A percentile compares a stretch with the other conserved stretches of the same genome.
Evolutionary conservation across 2,113 vertebrate genomes (phyloP).

Genomic region (Scatophagus argus): DNA sequence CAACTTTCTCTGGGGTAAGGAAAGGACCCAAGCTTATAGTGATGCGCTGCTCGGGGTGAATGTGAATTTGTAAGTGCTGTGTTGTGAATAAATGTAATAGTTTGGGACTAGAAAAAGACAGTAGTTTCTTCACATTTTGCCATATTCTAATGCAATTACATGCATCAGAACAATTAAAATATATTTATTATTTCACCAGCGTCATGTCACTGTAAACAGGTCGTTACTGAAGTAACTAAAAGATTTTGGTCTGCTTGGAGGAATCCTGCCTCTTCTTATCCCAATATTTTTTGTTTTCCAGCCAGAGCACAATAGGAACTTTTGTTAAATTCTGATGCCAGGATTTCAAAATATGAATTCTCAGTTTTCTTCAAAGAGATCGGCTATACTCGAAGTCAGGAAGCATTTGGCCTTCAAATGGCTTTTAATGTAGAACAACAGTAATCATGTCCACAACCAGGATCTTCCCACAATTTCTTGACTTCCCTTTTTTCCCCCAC

Average conservation of each 20-base stretch:
- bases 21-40: not conserved
- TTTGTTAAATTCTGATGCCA: not conserved
- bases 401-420: not conserved
- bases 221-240: not conserved
- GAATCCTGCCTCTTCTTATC: not conserved
- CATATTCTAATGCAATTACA: not conserved
- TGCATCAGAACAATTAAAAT: not conserved
- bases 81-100: not conserved
- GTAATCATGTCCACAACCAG: not conserved
- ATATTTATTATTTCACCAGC: too few species aligned
- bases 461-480: not conserved
- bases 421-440: too few species aligned
- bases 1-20: not conserved
- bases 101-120: not conserved
- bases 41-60: not conserved
- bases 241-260: not conserved
- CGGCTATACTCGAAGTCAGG: not conserved
- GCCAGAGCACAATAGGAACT: not conserved
- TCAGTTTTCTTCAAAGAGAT: not conserved
- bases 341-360: not conserved
- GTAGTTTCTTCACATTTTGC: not conserved
- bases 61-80: not conserved
- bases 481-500: slow-evolving; percentile 32
- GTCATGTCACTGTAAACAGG: not conserved
- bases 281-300: not conserved